These are phyloP conservation scores for Lepus timidus DNA, from an alignment of 2,113 vertebrate genomes.

Conservation along the genomic window DNA sequence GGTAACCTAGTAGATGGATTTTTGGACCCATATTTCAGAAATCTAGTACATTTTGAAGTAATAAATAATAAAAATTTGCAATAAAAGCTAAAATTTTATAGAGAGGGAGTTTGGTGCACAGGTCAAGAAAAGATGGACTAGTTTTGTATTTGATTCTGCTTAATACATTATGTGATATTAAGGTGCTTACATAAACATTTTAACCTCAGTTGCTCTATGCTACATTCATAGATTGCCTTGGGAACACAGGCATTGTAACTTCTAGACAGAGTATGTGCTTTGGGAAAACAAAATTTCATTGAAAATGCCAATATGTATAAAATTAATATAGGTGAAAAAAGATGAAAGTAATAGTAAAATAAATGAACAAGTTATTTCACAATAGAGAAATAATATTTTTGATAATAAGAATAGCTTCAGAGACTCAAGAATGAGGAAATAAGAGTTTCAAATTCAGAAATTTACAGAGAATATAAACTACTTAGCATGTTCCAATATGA, in stretches of 20 bases:
- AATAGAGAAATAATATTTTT: background rate
- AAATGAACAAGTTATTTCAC: background rate
- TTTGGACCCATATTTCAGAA: background rate
- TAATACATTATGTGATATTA: background rate
- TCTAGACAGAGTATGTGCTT: background rate
- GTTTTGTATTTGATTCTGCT: background rate
- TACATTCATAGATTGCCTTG: background rate
- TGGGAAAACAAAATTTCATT: background rate
- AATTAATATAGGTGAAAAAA: background rate
- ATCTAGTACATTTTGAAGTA: conserved; percentile 1
- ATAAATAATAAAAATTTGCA: background rate
- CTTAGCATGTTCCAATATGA: background rate
- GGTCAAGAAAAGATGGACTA: background rate
- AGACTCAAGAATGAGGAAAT: background rate
- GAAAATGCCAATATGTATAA: background rate
- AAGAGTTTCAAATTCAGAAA: background rate
- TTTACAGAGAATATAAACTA: background rate
- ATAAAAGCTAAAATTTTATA: background rate
- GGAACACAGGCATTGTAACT: background rate
- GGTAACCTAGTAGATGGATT: background rate
- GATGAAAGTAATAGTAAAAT: background rate
- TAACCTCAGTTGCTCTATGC: background rate
- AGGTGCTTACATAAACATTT: background rate
- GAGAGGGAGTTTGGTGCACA: background rate
- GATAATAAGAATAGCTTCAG: background rate